phyloP scores from a whole-genome alignment of 37 sponge, comb jelly and placozoan species.

The Crambe crambe region DNA sequence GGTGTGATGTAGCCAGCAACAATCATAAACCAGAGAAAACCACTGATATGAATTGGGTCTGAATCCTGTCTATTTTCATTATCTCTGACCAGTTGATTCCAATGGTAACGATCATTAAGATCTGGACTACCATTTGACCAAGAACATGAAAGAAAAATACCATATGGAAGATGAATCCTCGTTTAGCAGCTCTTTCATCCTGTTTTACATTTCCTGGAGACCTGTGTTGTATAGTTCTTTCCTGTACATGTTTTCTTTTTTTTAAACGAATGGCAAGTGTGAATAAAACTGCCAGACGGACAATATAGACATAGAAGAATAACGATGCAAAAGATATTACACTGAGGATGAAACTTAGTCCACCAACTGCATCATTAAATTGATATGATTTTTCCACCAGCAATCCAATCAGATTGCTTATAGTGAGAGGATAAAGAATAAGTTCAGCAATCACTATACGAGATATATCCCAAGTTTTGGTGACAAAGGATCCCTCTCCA shows the following conservation, averaged over 20 bases:
- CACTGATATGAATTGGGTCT: not conserved
- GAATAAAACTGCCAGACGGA: not conserved
- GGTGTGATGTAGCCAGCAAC: constrained; percentile 12
- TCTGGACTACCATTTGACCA: constrained; percentile 14
- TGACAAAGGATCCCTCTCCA: not conserved
- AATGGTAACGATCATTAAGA: constrained; percentile 14
- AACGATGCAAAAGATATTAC: not conserved
- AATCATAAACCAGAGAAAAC: constrained; percentile 6
- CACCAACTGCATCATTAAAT: not conserved
- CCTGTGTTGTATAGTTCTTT: too few species aligned
- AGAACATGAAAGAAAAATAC: not conserved
- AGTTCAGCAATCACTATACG: not conserved
- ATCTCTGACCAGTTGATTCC: not conserved
- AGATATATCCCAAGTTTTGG: not conserved
- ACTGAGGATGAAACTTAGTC: not conserved
- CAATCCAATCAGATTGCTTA: constrained; percentile 1
- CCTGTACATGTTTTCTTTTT: too few species aligned
- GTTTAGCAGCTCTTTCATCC: too few species aligned
- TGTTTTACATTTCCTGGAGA: not conserved
- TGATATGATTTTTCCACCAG: not conserved
- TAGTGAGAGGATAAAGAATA: not conserved
- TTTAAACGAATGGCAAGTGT: not conserved
- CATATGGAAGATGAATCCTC: not conserved
- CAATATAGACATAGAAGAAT: constrained; percentile 7
- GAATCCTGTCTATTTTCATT: not conserved